Base-by-base conservation (phyloP, 2,113 vertebrate species). In the Myrmecobius fasciatus region DNA sequence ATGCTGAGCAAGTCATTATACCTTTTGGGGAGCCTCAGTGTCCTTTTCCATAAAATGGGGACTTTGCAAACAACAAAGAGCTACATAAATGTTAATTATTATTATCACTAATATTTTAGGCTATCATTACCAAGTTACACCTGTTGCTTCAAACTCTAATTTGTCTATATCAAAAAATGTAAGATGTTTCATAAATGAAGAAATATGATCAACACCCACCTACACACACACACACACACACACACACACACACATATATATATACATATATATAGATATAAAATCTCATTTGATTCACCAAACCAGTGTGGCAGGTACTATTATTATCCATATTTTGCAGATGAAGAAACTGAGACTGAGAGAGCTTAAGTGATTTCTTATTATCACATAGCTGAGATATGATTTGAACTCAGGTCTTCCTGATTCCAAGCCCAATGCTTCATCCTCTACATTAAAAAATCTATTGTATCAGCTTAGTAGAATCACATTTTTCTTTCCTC, bases 141-240 rank as follows among this genome's bases (percentile, higher is more conserved):
- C 96, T 98, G 97, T 97, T 97, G 94, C 96, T 98, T 97, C 97
- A 98, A 96, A 97, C 96, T 96, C 25, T 92, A 95, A 96, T 95
- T 92, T 95, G 96, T 91, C 90, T 91, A 0, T 46, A 89, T 46
- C 2, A 94, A 95, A 97, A 95, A 95, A 97, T 95, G 97, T 92
- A 94, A 48, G 0, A 92, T 96, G 89, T 95, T 96, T 95, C 83
- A 97, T 98, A 97, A 97, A 93, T 92, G 95, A 93, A 92, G 56
- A 97, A 96, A 92, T 98, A 48, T 93, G 93, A 90, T 93, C 88
- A 95, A 43, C 1, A 83, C 17, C 67, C n/a, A 43, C 60, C 12
- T 20, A n/a, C 5, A 75, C 14, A 25, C 11, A 36, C 31, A 67
- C 36, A 11, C 36, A 75, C 20, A 75, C 60, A n/a, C n/a, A n/a